Evolutionary conservation across 2,113 vertebrate genomes (phyloP), one percentile per base, ranked within the genome.

Genomic region (Oryzias melastigma): DNA sequence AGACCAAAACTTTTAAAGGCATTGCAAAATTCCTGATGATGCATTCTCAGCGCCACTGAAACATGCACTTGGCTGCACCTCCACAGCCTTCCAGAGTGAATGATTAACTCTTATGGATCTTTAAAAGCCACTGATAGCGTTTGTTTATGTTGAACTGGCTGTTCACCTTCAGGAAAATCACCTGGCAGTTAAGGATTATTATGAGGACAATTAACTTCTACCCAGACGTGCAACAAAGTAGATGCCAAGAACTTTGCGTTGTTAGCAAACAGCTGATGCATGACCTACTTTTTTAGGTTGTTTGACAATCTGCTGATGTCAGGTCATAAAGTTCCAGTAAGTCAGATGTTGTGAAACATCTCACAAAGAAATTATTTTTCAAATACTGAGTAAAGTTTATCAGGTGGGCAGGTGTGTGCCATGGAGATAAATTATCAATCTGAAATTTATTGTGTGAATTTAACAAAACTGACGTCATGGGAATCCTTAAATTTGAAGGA

Each of bases 101-200:
- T 82, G 0, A 73, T 85, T 66, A 52, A 81, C 53, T 53, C 77
- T 75, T 73, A 83, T 62, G 20, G 63, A 14, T 58, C 40, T 10
- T 47, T 27, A 27, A 50, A 60, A 60, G 13, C 5, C 5, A 1
- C 52, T 68, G 58, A 73, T 47, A 61, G 24, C 4, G 14, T 71
- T 68, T 66, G 59, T 73, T 78, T 68, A 50, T 59, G 63, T 56
- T 17, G 41, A 51, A 42, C 53, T 20, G n/a, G 7, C 10, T 62
- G 48, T 40, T 56, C 46, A 46, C 5, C 1, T 66, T 57, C 68
- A 59, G 61, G 42, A 22, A 25, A 68, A 49, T 71, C 55, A 61
- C 29, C 4, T 49, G 12, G 41, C n/a, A 58, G 66, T 80, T 59
- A 54, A 4, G 29, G 29, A 41, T 46, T 52, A 73, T 71, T 66